Evolutionary conservation across 2,113 vertebrate genomes (phyloP).

Genomic region (Aspidoscelis tigris): DNA sequence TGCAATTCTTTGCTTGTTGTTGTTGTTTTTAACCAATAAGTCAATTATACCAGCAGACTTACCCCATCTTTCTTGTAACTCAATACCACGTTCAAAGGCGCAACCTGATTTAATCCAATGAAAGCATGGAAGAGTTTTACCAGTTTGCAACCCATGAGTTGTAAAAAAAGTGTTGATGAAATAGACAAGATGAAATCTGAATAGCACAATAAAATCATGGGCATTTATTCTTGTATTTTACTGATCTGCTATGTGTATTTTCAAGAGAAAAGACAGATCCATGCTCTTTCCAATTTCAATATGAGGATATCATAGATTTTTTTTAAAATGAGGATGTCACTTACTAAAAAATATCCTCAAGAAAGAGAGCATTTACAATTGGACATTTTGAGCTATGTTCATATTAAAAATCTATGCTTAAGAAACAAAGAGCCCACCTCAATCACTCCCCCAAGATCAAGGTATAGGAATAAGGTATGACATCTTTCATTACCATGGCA

Average conservation of each 20-base stretch:
- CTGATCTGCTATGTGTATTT: background rate
- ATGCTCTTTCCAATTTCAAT: background rate
- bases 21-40: background rate
- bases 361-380: rapidly evolving
- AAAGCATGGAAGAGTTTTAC: background rate
- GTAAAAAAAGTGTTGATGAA: slow-evolving; percentile 19
- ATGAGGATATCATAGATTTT: background rate
- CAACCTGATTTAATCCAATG: slow-evolving; percentile 11
- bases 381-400: slow-evolving; percentile 22
- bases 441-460: background rate
- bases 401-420: slow-evolving; percentile 6
- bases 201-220: slow-evolving; percentile 16
- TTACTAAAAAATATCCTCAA: background rate
- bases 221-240: background rate
- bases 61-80: slow-evolving; percentile 11
- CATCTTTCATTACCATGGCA: slow-evolving; percentile 23
- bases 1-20: too few relatives aligned
- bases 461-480: background rate
- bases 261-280: slow-evolving; percentile 18
- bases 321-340: background rate
- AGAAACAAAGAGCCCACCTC: background rate
- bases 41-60: background rate
- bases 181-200: background rate
- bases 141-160: slow-evolving; percentile 7
- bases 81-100: background rate